phyloP scores from a whole-genome alignment of 2,888 invertebrate genomes.

The Cataglyphis albicans region DNA sequence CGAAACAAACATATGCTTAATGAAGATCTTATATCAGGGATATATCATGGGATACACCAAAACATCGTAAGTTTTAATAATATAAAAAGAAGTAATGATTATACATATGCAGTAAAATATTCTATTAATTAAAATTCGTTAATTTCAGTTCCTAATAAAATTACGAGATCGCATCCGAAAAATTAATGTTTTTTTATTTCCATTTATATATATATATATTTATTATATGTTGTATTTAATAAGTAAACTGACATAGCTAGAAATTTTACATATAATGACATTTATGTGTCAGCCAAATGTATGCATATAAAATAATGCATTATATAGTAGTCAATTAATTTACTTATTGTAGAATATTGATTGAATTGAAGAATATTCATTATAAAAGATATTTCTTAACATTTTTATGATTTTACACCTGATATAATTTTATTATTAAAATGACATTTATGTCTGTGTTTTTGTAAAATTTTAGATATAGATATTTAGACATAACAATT shows the following conservation, averaged over 20 bases:
- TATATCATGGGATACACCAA: slow-evolving; percentile 62
- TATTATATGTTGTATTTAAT: slow-evolving; percentile 16
- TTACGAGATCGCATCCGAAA: slow-evolving; percentile 57
- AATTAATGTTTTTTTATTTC: slow-evolving; percentile 7
- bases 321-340: background rate
- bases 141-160: slow-evolving; percentile 64
- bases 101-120: background rate
- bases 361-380: slow-evolving; percentile 3
- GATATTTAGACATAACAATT: slow-evolving; percentile 1
- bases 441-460: background rate
- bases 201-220: background rate
- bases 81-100: background rate
- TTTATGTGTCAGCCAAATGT: background rate
- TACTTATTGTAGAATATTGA: background rate
- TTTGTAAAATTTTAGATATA: background rate
- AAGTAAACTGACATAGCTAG: background rate
- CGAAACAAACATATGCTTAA: slow-evolving; percentile 20
- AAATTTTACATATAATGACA: slow-evolving; percentile 6
- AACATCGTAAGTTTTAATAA: slow-evolving; percentile 60
- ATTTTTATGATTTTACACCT: background rate
- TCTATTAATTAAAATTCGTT: slow-evolving; percentile 24
- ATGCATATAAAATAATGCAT: background rate
- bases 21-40: slow-evolving; percentile 60
- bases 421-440: background rate
- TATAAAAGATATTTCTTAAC: background rate